phyloP scores from a whole-genome alignment of 2,888 invertebrate genomes.

The Labia minor region DNA sequence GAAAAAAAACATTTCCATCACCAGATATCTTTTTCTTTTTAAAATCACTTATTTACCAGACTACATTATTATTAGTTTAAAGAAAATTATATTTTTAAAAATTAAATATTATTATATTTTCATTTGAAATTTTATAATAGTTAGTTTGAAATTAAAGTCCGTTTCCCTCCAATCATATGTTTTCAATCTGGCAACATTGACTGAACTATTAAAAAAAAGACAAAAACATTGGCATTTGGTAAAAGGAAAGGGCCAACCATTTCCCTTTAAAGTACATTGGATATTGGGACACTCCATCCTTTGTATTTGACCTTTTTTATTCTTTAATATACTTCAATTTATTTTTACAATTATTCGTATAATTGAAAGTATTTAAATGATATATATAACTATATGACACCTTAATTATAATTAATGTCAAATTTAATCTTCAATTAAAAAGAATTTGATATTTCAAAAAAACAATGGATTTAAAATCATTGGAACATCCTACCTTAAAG shows the following conservation, averaged over 20 bases:
- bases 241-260: constrained; percentile 4
- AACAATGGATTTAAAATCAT: constrained; percentile 63
- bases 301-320: neutral
- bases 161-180: neutral
- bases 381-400: neutral
- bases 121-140: too few relatives aligned
- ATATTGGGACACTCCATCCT: neutral
- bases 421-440: neutral
- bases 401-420: neutral
- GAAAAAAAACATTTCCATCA: too few relatives aligned
- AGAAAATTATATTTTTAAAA: too few relatives aligned
- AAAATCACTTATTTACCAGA: too few relatives aligned
- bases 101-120: too few relatives aligned
- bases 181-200: constrained; percentile 7
- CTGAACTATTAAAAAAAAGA: neutral
- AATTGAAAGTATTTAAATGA: too few relatives aligned
- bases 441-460: neutral
- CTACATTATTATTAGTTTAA: too few relatives aligned
- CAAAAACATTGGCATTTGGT: neutral
- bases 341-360: too few relatives aligned
- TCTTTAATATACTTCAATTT: too few relatives aligned
- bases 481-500: constrained; percentile 94
- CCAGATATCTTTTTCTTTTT: too few relatives aligned
- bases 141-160: too few relatives aligned
- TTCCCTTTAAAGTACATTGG: neutral